Evolutionary conservation across 2,888 invertebrate genomes (phyloP), one percentile per base, ranked within the genome.

Genomic region (Cinara cedri): DNA sequence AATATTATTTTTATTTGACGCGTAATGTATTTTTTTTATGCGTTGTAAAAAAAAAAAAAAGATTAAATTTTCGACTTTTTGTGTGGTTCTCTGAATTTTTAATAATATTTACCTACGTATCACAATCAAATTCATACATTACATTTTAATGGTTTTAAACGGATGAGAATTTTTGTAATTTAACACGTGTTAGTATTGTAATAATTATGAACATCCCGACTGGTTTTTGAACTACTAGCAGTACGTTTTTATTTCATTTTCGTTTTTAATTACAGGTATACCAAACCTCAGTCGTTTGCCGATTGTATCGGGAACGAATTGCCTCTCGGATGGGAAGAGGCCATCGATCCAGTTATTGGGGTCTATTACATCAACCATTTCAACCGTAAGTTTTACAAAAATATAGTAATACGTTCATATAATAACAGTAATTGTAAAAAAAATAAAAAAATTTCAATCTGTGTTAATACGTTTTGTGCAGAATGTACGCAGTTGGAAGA

Each of bases 221-320:
- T 34, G 34, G 3, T 34, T 34, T 49, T 14, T 49, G 2, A 49
- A 62, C 6, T 63, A 42, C n/a, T 63, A 11, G 49, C 51, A 68
- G 34, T 49, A 49, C 60, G 21, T 1, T 42, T 4, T 54, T 24
- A 16, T n/a, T 55, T 10, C 19, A n/a, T 19, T 24, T 72, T 74
- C n/a, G 11, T 57, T 51, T 63, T 74, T 63, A 46, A 51, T 63
- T 90, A 34, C 6, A 98, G 97, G 89, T 95, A 92, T 86, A 97
- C 97, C 83, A 98, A 98, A 88, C 97, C 98, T 82, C 95, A 95
- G 87, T 92, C 95, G 81, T 98, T 98, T 88, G 97, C 97, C 84
- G 98, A 98, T 87, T 98, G 98, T 88, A 94, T 96, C 86, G 97
- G 97, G 85, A 96, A 97, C 90, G 97, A 98, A 87, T 87, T 98